Conservation (phyloP, 2,888 invertebrate species). For the Cryptophagus acutangulus region DNA sequence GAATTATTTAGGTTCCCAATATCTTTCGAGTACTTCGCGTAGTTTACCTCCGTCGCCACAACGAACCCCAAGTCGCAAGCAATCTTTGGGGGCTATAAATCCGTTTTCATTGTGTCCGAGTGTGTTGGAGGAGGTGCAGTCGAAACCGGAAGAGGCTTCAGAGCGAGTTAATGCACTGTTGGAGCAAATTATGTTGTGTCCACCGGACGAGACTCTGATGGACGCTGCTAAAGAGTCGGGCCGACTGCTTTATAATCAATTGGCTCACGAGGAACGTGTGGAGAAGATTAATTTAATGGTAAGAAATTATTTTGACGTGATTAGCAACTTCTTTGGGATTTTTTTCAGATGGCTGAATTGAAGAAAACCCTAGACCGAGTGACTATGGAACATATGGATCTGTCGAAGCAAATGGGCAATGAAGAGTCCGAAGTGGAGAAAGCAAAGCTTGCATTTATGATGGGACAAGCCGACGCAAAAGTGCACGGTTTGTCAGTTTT, state of each 20-base stretch:
- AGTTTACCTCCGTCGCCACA: conserved; percentile 74
- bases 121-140: conserved; percentile 43
- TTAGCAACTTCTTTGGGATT: background rate
- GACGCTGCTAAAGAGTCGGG: conserved; percentile 85
- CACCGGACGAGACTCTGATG: conserved; percentile 76
- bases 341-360: conserved; percentile 63
- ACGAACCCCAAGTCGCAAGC: conserved; percentile 66
- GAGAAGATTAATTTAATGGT: conserved; percentile 85
- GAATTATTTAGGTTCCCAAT: conserved; percentile 45
- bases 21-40: conserved; percentile 51
- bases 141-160: conserved; percentile 45
- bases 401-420: conserved; percentile 48
- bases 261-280: conserved; percentile 64
- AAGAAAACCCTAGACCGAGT: conserved; percentile 72
- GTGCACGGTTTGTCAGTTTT: conserved; percentile 88
- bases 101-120: conserved; percentile 55
- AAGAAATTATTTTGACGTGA: conserved; percentile 32
- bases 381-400: conserved; percentile 55
- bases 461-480: conserved; percentile 72
- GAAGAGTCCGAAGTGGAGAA: conserved; percentile 47
- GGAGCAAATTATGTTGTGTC: conserved; percentile 53
- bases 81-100: conserved; percentile 57
- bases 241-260: conserved; percentile 69
- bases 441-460: conserved; percentile 48
- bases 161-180: conserved; percentile 48